Base-by-base conservation (phyloP, 1,140 invertebrate species). In the Drosophila rhopaloa region DNA sequence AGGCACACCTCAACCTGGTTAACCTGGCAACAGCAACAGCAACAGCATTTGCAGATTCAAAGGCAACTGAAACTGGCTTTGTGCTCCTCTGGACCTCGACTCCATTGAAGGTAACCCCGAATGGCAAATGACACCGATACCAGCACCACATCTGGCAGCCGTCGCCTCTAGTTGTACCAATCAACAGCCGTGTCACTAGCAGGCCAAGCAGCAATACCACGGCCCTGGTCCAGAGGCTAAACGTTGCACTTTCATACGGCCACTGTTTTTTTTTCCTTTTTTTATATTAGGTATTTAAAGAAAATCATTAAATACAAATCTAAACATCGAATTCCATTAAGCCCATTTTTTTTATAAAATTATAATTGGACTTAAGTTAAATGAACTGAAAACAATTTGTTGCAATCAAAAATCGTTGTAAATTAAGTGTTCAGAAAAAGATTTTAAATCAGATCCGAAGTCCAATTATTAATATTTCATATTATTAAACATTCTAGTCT, bases 141-240 rank as follows among this genome's bases (percentile, higher is more conserved):
- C 50, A 50, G 74, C 56, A 68, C 62, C 55, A 46, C 68, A 62
- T 51, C 65, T 80, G 77, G 68, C 37, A 60, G 47, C 16, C 58
- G 56, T 47, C 38, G 58, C 56, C 57, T 40, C 50, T 55, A 24
- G 44, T 62, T 74, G 71, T 79, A 57, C 51, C 82, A 88, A 86
- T 86, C 84, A 79, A 59, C 66, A 59, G 72, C 16, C 62, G 76
- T 86, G 82, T 88, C 82, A 88, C 53, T 65, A 41, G 44, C 82
- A 85, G 83, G 58, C 63, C 70, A 66, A 56, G 65, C 47, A 46
- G 53, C 47, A 65, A 47, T 57, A 54, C 60, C 54, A 56, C 14
- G 47, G 29, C 37, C 43, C 50, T 47, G 61, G 61, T 58, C 55
- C 77, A 62, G 43, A 56, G 77, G 81, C 72, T 66, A 79, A 88